A percentile compares a stretch with the other conserved stretches of the same genome.
Conservation (phyloP, 1,140 invertebrate species). For the Calliopsis andreniformis region DNA sequence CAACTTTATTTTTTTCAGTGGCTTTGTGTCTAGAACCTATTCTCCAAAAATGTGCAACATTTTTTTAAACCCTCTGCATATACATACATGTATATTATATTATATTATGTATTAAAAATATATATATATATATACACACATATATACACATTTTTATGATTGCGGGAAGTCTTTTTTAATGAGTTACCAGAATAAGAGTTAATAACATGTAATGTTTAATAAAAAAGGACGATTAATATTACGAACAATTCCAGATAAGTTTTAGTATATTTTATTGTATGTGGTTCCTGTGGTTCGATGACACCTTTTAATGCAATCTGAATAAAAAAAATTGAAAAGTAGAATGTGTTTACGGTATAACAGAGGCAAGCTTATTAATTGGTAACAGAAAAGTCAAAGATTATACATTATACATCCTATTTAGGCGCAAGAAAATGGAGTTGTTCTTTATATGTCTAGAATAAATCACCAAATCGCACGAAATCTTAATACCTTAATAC, state of each 20-base stretch:
- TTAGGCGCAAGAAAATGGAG: not conserved
- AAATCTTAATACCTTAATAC: not conserved
- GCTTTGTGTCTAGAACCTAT: too few species aligned
- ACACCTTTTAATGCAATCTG: conserved; percentile 32
- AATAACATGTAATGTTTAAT: conserved; percentile 50
- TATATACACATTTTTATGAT: conserved; percentile 34
- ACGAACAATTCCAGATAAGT: conserved; percentile 44
- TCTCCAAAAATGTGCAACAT: too few species aligned
- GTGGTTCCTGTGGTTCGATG: conserved; percentile 50
- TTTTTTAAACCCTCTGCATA: too few species aligned
- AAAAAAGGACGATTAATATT: conserved; percentile 39
- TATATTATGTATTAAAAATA: too few species aligned
- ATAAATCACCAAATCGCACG: not conserved
- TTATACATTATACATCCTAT: conserved; percentile 4
- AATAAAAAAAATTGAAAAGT: conserved; percentile 32
- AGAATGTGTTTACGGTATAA: conserved; percentile 45
- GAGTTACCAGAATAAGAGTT: conserved; percentile 60
- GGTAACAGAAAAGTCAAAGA: conserved; percentile 2
- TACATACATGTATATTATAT: too few species aligned
- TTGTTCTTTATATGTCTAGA: not conserved
- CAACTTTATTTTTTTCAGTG: too few species aligned
- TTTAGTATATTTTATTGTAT: conserved; percentile 44
- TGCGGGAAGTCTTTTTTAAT: conserved; percentile 48
- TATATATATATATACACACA: not conserved
- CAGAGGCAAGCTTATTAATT: conserved; percentile 40